These are phyloP conservation scores for Tyrophagus putrescentiae DNA, from an alignment of 1,140 invertebrate species.

Conservation along the genomic window DNA sequence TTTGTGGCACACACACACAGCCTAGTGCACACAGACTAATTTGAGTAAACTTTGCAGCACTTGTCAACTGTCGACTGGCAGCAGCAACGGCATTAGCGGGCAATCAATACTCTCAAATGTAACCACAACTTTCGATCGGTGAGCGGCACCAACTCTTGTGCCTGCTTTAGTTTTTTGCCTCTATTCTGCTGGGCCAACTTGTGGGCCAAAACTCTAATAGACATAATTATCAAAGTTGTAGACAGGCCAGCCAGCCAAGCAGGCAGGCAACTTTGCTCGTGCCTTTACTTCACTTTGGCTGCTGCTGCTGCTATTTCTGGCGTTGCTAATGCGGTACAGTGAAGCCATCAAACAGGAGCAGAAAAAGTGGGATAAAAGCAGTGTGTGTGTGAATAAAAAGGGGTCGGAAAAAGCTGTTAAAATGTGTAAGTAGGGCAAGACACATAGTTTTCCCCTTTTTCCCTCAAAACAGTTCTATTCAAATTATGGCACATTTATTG, in stretches of 20 bases:
- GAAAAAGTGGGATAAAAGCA: not conserved
- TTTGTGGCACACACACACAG: too few species aligned
- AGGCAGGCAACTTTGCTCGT: too few species aligned
- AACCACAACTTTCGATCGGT: not conserved
- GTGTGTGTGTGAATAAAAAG: not conserved
- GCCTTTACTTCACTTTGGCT: too few species aligned
- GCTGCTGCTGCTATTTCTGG: too few species aligned
- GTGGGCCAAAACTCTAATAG: not conserved
- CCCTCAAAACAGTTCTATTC: too few species aligned
- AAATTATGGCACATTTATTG: not conserved
- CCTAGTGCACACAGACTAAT: too few species aligned
- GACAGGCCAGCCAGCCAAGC: too few species aligned
- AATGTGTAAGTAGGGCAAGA: not conserved
- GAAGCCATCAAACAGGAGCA: not conserved
- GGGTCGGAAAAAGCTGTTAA: not conserved
- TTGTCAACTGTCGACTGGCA: too few species aligned
- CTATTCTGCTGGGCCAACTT: not conserved
- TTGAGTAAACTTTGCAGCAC: too few species aligned
- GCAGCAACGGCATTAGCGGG: not conserved
- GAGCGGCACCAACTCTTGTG: not conserved
- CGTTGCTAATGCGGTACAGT: too few species aligned
- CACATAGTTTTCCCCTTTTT: too few species aligned
- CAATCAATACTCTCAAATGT: not conserved
- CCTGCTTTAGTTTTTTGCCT: not conserved
- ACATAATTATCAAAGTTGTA: constrained; percentile 1